These are phyloP conservation scores for Muricea muricata DNA, from an alignment of 92 coral and sea anemone genomes.

Conservation along the genomic window DNA sequence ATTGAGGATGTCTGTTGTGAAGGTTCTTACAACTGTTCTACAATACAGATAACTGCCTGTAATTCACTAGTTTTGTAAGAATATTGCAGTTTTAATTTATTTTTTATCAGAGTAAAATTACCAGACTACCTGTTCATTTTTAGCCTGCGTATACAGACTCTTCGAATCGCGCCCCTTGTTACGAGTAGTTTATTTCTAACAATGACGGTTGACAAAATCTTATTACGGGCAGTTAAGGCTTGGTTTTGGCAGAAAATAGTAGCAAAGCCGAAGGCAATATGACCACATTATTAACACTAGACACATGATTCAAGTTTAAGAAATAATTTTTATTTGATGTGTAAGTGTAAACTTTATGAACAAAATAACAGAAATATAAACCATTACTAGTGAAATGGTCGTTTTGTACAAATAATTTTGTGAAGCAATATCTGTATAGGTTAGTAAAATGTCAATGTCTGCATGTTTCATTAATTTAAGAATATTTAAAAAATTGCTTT, in stretches of 20 bases:
- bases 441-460: not conserved
- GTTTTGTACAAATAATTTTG: not conserved
- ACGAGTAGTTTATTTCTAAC: too few species aligned
- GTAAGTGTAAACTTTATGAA: not conserved
- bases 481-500: not conserved
- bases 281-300: too few species aligned
- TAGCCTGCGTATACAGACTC: too few species aligned
- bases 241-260: too few species aligned
- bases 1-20: too few species aligned
- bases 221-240: too few species aligned
- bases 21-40: too few species aligned
- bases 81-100: conserved; percentile 1
- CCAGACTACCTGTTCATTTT: too few species aligned
- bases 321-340: not conserved
- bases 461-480: conserved; percentile 1
- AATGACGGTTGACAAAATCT: too few species aligned
- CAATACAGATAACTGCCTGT: not conserved
- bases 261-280: too few species aligned
- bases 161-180: too few species aligned
- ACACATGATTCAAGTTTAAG: not conserved
- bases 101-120: too few species aligned
- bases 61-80: not conserved
- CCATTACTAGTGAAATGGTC: not conserved
- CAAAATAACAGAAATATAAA: conserved; percentile 16
- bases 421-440: not conserved